Percentiles rank a stretch among this genome's conserved stretches.
These are phyloP conservation scores for Melanotaenia boesemani DNA, from an alignment of 2,797 vertebrate species.

Conservation along the genomic window DNA sequence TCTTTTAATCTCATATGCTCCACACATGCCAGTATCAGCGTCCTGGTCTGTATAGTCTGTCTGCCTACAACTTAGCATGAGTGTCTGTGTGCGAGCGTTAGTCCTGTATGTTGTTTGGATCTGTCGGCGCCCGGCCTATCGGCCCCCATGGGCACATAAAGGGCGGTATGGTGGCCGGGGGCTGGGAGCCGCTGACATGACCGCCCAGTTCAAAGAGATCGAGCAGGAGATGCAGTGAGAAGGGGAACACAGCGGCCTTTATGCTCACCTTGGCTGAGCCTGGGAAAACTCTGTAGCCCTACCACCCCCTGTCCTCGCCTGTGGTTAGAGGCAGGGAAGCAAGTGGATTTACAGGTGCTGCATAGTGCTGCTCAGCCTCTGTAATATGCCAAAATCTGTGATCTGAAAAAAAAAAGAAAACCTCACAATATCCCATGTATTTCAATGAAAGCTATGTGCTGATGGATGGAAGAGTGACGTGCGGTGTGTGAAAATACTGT, in stretches of 20 bases:
- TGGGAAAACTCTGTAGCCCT: constrained; percentile 71
- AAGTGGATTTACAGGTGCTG: constrained; percentile 79
- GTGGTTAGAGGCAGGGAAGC: constrained; percentile 63
- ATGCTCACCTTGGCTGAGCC: constrained; percentile 65
- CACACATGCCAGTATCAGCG: constrained; percentile 29
- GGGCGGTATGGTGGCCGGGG: constrained; percentile 64
- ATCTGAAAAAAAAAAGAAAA: constrained; percentile 29
- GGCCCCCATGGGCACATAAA: constrained; percentile 76
- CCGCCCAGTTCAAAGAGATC: constrained; percentile 80
- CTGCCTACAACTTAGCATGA: constrained; percentile 9
- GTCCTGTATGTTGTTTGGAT: constrained; percentile 57
- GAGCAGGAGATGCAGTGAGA: constrained; percentile 69
- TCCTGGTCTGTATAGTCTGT: too few species aligned
- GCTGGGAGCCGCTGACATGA: constrained; percentile 75
- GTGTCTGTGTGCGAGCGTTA: constrained; percentile 31
- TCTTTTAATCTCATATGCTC: constrained; percentile 20
- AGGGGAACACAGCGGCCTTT: constrained; percentile 76
- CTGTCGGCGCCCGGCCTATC: constrained; percentile 76
- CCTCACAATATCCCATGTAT: constrained; percentile 32
- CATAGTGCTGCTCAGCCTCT: constrained; percentile 42
- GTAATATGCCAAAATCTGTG: constrained; percentile 35
- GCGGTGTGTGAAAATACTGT: constrained; percentile 32
- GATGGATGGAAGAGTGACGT: constrained; percentile 33
- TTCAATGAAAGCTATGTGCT: constrained; percentile 46
- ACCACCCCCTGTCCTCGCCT: constrained; percentile 24